Base-by-base conservation (phyloP, 2,888 invertebrate genomes). In the Dascillus cervinus region DNA sequence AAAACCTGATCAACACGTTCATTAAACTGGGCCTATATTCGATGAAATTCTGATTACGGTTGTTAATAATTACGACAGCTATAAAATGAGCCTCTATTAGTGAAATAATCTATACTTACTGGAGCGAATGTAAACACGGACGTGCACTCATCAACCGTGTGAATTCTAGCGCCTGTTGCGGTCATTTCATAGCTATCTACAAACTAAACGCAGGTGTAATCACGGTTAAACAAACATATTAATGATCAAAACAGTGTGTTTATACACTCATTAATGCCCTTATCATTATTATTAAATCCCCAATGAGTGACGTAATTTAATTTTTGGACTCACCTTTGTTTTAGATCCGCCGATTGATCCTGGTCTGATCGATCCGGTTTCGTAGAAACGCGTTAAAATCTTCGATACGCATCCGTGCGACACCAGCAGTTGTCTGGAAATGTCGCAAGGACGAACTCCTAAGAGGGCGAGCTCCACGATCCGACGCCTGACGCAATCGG, bases 351-450 rank as follows among this genome's bases (percentile, higher is more conserved):
- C 92, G 47, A 92, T 92, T 24, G 91, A 89, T 1, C 95, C 95
- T 0, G 95, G 95, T 46, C 91, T 74, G 40, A 95, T 95, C 39
- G 91, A 92, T 3, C 95, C 95, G 1, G 95, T 96, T 70, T 95
- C 95, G 67, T 95, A 94, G 69, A 91, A 96, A 47, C 95, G 73
- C 8, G 95, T 94, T 36, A 96, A 73, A 46, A 96, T 96, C 71
- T 96, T 96, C 45, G 92, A 94, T 30, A 96, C 95, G 66, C 95
- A 96, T 34, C 95, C 96, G 59, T 96, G 95, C 0, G 94, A 94
- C 27, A 96, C 95, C 29, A 95, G 77, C 35, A 96, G 75, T 59
- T 95, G 94, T 4, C 96, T 70, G 29, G 94, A 94, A 63, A 96
- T 96, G 70, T 96, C 96, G 64, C 95, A 96, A 9, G 96, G 95